Evolutionary conservation across 2,113 vertebrate genomes (phyloP), one percentile per base, ranked within the genome.

Genomic region (Oreochromis niloticus): DNA sequence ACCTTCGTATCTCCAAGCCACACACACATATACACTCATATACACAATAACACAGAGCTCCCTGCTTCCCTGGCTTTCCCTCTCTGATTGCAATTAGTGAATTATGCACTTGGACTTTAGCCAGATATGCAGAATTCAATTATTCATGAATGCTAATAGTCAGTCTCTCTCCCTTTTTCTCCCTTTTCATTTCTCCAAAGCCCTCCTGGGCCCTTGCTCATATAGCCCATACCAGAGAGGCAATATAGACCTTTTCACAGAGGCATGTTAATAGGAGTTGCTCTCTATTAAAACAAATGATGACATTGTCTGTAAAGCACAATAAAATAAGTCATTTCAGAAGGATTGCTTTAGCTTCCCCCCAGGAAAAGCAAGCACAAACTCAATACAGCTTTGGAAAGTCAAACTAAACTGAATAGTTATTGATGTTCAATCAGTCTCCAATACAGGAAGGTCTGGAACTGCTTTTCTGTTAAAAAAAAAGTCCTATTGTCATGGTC

Each of bases 101-200:
- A 95, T 95, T 94, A 95, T 95, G 94, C 91, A 94, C 92, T 94
- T 96, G 95, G 96, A 96, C 91, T 94, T 93, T 89, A 89, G 94
- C 95, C 96, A 96, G 90, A 90, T 80, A 91, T 90, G 92, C 89
- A 94, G 92, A 89, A 95, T 95, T 95, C 93, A 95, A 96, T 95
- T 96, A 96, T 95, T 95, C 94, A 96, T 95, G 89, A 95, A 96
- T 95, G 93, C 95, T 95, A 96, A 96, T 95, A 94, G 93, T 88
- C 55, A 30, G 50, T 59, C 84, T 56, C 55, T 86, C 82, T 57
- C 87, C 79, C 85, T 27, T 27, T 82, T 46, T 36, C 59, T 39
- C 32, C 17, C 61, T 66, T 39, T 39, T 89, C 63, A 66, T 87
- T 84, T 78, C 39, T 87, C 87, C 83, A 89, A 66, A 84, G 83